These are phyloP conservation scores for Brachypodius melanocephalos DNA, from an alignment of 2,113 vertebrate species.

Conservation along the genomic window DNA sequence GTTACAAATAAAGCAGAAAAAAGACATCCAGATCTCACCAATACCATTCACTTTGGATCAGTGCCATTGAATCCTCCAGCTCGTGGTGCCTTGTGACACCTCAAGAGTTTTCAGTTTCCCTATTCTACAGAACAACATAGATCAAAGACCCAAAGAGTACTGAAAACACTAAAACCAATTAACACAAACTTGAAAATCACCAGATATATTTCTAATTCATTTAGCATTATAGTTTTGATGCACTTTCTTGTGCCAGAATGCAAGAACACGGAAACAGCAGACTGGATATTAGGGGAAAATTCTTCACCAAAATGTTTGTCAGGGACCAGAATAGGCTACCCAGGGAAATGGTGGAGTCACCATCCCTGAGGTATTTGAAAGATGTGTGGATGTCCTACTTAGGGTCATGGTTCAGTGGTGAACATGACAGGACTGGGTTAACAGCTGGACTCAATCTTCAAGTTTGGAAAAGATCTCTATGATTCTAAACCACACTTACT, in stretches of 20 bases:
- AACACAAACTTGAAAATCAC: constrained; percentile 39
- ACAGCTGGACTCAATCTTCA: background rate
- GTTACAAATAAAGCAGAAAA: background rate
- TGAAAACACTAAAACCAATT: constrained; percentile 59
- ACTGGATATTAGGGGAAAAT: background rate
- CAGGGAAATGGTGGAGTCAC: background rate
- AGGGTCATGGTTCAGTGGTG: background rate
- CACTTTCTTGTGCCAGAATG: constrained; percentile 36
- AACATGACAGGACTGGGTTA: background rate
- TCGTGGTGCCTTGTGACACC: background rate
- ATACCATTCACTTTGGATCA: background rate
- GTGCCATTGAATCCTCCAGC: background rate
- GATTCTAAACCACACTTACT: background rate
- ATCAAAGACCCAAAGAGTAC: constrained; percentile 45
- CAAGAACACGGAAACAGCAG: background rate
- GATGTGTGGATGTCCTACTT: too few species aligned
- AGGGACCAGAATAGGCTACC: background rate
- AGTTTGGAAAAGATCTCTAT: background rate
- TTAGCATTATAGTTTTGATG: background rate
- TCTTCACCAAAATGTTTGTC: background rate
- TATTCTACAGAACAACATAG: background rate
- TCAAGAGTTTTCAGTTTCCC: background rate
- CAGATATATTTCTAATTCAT: constrained; percentile 10
- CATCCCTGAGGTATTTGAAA: background rate
- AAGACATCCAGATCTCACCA: background rate